phyloP scores from a whole-genome alignment of 1,140 invertebrate species.

The Hyles euphorbiae region DNA sequence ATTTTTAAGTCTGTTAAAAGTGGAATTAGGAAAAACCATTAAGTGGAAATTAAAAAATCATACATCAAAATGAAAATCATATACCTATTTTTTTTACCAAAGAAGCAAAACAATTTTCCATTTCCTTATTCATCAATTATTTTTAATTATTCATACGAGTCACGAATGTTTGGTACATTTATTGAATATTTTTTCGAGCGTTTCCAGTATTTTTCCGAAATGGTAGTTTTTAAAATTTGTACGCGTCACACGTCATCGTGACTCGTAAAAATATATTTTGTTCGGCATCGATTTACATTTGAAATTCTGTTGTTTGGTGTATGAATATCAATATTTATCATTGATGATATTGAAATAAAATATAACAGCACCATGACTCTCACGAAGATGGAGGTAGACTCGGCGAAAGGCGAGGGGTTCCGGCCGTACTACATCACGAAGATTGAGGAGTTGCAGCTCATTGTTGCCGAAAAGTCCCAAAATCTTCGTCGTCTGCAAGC shows the following conservation, averaged over 20 bases:
- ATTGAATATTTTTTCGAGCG: too few species aligned
- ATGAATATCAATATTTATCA: neutral
- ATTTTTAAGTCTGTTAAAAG: too few species aligned
- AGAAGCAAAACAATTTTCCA: too few species aligned
- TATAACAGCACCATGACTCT: constrained; percentile 6
- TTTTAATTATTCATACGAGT: too few species aligned
- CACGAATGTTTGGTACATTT: too few species aligned
- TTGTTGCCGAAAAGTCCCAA: constrained; percentile 98
- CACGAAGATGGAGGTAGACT: constrained; percentile 92
- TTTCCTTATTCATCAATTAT: too few species aligned
- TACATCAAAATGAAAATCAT: too few species aligned
- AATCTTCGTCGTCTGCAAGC: constrained; percentile 98
- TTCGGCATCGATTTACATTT: neutral
- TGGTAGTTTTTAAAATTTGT: constrained; percentile 10
- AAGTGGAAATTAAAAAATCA: too few species aligned
- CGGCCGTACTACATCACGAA: constrained; percentile 97
- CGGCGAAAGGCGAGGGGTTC: constrained; percentile 90
- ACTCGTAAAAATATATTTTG: constrained; percentile 17
- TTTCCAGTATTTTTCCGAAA: too few species aligned
- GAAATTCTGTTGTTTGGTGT: constrained; percentile 5
- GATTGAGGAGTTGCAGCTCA: constrained; percentile 96
- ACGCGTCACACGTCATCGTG: constrained; percentile 21
- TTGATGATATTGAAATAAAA: neutral
- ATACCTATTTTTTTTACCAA: too few species aligned
- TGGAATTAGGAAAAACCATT: too few species aligned